Evolutionary conservation across 2,888 invertebrate species (phyloP).

Genomic region (Amphipyra tragopoginis): DNA sequence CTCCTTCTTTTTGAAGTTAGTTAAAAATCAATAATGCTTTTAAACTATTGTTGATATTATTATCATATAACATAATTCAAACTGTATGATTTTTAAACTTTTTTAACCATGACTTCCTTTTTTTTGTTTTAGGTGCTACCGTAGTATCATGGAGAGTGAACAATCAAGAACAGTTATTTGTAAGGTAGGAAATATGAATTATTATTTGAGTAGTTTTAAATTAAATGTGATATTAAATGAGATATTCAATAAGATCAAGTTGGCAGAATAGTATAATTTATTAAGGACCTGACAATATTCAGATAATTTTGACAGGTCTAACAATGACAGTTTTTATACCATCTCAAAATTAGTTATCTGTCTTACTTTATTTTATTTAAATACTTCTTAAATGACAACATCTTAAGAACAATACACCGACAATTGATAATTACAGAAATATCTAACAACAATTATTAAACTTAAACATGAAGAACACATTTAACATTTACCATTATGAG

Average conservation of each 20-base stretch:
- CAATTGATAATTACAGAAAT: conserved; percentile 13
- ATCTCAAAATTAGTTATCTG: too few species aligned
- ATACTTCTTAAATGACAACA: background rate
- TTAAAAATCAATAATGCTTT: too few species aligned
- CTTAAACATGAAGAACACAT: conserved; percentile 5
- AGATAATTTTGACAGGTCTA: too few species aligned
- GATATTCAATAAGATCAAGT: too few species aligned
- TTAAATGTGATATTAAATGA: too few species aligned
- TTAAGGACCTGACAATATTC: too few species aligned
- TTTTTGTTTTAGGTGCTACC: conserved; percentile 94
- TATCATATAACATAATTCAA: too few species aligned
- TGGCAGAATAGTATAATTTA: too few species aligned
- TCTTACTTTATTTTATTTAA: background rate
- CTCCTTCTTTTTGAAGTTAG: too few species aligned
- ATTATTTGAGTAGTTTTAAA: background rate
- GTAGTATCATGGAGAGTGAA: conserved; percentile 99
- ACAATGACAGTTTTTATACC: too few species aligned
- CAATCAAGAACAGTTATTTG: conserved; percentile 98
- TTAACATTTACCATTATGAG: conserved; percentile 45
- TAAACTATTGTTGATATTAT: too few species aligned
- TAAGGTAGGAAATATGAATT: conserved; percentile 92
- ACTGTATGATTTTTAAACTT: too few species aligned
- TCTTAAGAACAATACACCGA: background rate
- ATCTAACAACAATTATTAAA: background rate
- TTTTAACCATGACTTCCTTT: background rate